phyloP scores from a whole-genome alignment of 2,888 invertebrate genomes.

The Mayetiola destructor region DNA sequence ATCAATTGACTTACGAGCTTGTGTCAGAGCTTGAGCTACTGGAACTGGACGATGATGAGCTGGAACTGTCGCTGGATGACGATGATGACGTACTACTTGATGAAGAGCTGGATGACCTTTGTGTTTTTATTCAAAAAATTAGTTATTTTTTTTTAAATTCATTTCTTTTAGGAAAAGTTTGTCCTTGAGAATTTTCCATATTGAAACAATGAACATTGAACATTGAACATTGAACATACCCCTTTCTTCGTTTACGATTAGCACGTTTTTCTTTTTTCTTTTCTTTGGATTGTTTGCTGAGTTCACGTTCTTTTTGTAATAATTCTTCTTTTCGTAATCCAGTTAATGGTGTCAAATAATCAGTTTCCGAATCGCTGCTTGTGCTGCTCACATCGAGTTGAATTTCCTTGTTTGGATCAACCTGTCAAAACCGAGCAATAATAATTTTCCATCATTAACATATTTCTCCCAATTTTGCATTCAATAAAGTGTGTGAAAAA shows the following conservation, averaged over 20 bases:
- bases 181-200: neutral
- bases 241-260: neutral
- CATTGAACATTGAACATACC: neutral
- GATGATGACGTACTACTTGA: neutral
- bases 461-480: no score
- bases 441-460: no score
- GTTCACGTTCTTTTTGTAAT: slow-evolving; percentile 48
- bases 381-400: slow-evolving; percentile 89
- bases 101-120: neutral
- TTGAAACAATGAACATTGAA: neutral
- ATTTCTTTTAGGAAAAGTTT: no score
- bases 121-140: no score
- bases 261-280: slow-evolving; percentile 2
- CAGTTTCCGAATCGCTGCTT: slow-evolving; percentile 69
- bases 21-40: neutral
- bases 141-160: no score
- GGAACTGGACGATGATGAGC: neutral
- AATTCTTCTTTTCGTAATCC: slow-evolving; percentile 65
- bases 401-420: slow-evolving; percentile 85
- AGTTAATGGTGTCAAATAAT: slow-evolving; percentile 71
- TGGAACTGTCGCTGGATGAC: neutral
- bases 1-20: no score
- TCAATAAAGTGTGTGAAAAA: slow-evolving; percentile 31
- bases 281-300: slow-evolving; percentile 18
- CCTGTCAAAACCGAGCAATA: slow-evolving; percentile 30